phyloP scores from a whole-genome alignment of 1,140 invertebrate species.

The Caenorhabditis tropicalis region DNA sequence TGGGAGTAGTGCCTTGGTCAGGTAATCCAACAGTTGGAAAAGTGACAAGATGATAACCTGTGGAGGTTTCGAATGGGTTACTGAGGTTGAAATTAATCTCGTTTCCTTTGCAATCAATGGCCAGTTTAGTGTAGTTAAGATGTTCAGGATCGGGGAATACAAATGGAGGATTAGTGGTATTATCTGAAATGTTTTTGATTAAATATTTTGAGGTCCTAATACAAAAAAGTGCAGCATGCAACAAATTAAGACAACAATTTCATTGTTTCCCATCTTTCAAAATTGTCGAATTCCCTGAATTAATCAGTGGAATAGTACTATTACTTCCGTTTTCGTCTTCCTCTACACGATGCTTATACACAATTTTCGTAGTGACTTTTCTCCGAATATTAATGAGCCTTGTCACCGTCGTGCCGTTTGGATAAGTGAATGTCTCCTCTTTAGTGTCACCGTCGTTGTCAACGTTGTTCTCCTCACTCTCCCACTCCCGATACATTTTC shows the following conservation, averaged over 20 bases:
- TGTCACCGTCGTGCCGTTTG: constrained; percentile 23
- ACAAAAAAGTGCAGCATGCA: too few species aligned
- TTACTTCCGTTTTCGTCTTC: neutral
- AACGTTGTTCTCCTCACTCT: constrained; percentile 28
- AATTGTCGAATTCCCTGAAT: neutral
- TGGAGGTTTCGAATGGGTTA: neutral
- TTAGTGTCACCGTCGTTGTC: constrained; percentile 35
- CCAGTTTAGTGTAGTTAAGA: constrained; percentile 3
- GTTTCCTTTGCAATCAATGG: constrained; percentile 23
- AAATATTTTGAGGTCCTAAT: too few species aligned
- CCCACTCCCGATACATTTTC: constrained; percentile 38
- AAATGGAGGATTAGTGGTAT: neutral
- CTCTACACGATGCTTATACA: constrained; percentile 24
- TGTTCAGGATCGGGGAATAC: neutral
- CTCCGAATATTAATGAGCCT: constrained; percentile 23
- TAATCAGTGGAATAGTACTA: neutral
- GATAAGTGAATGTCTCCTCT: constrained; percentile 35
- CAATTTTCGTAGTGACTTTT: constrained; percentile 17
- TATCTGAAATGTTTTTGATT: too few species aligned
- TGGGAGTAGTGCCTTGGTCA: neutral
- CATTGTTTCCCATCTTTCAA: neutral
- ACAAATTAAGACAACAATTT: neutral
- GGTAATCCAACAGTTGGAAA: constrained; percentile 5
- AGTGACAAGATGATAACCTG: constrained; percentile 14
- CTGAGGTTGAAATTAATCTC: neutral